Base-by-base conservation (phyloP, 1,140 invertebrate genomes). In the Bombyx mandarina region DNA sequence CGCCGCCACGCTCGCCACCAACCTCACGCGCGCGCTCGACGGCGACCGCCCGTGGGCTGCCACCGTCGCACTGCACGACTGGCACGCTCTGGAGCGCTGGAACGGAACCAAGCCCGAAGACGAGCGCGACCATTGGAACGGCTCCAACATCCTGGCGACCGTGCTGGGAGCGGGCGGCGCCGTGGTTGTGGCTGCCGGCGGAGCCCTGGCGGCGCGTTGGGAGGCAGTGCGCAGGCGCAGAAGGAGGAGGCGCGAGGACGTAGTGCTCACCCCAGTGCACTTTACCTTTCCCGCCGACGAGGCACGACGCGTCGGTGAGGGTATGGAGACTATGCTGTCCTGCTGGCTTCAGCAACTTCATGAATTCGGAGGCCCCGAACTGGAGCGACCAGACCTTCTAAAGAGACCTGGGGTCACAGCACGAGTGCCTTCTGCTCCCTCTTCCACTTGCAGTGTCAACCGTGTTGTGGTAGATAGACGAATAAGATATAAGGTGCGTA, bases 271-370 rank as follows among this genome's bases (percentile, higher is more conserved):
- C 6, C 60, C 74, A 4, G 57, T 62, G 9, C 73, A 82, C 48
- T 79, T 84, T 60, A 48, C 69, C 6, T 81, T 82, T 51, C 79
- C 79, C 8, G 70, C 73, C 6, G 79, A 81, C 43, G 81, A 80
- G 52, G 65, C 63, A 9, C 69, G 77, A 4, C 71, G 78, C 50
- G 93, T 95, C 46, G 93, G 94, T 63, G 93, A 94, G 76, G 93
- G 93, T 42, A 94, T 95, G 75, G 93, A 94, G 73, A 92, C 92
- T 7, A 94, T 95, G 93, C 86, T 95, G 4, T 94, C 93, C 63
- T 94, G 93, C 72, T 94, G 93, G 93, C 81, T 94, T 42, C 93
- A 94, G 77, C 93, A 94, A 75, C 81, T 94, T 12, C 94, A 94
- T 73, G 94, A 94, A 70, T 94, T 94, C 60, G 93, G 92, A 10